Conservation (phyloP, 2,888 invertebrate species). For the Synanthedon myopaeformis region DNA sequence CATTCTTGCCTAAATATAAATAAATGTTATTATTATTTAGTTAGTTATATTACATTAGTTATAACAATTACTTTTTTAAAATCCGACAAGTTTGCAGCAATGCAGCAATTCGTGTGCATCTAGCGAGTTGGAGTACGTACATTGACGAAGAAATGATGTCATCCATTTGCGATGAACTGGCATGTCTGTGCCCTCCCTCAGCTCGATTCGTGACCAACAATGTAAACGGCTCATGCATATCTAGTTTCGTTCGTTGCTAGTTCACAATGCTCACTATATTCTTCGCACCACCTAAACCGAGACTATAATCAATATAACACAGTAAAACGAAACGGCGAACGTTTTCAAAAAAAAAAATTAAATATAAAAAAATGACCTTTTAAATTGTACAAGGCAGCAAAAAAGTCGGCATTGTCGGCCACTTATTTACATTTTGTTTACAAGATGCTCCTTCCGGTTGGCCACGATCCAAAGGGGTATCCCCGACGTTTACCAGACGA, state of each 20-base stretch:
- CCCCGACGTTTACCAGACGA: conserved; percentile 61
- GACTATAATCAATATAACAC: conserved; percentile 29
- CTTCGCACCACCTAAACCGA: conserved; percentile 16
- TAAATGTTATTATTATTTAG: no score
- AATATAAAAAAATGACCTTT: neutral
- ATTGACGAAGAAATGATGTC: conserved; percentile 48
- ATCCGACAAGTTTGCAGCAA: neutral
- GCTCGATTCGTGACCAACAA: conserved; percentile 39
- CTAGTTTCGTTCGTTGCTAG: conserved; percentile 18
- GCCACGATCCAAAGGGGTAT: conserved; percentile 60
- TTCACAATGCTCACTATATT: conserved; percentile 30
- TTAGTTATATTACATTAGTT: no score
- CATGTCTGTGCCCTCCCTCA: conserved; percentile 32
- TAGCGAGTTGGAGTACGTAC: conserved; percentile 22
- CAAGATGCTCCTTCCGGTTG: conserved; percentile 60
- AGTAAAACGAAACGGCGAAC: conserved; percentile 7
- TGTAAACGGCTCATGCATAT: conserved; percentile 37
- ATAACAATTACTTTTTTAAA: no score
- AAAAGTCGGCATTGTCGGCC: neutral
- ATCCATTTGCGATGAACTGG: conserved; percentile 42
- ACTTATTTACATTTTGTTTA: conserved; percentile 38
- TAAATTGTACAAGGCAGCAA: neutral
- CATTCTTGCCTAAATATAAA: no score
- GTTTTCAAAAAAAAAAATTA: neutral
- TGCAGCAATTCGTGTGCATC: conserved; percentile 3